Percentiles rank a stretch among this genome's conserved stretches.
phyloP scores from a whole-genome alignment of 2,888 invertebrate genomes.

The Thumatha senex region DNA sequence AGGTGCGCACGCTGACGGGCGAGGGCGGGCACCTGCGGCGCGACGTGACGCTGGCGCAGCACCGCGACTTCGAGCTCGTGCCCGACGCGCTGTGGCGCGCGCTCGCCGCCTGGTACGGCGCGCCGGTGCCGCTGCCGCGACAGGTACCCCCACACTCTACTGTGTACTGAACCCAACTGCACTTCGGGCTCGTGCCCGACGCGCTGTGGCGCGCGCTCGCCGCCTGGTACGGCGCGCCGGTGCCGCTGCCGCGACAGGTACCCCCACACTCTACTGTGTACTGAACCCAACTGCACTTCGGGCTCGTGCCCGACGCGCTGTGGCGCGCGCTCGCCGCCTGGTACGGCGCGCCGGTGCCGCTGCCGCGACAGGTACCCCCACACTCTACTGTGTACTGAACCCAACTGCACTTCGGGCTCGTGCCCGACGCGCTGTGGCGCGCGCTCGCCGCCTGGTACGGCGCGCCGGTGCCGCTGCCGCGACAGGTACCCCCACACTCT shows the following conservation, averaged over 20 bases:
- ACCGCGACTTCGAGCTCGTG: slow-evolving; percentile 92
- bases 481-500: slow-evolving; percentile 49
- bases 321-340: slow-evolving; percentile 94
- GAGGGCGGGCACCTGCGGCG: slow-evolving; percentile 93
- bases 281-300: too few relatives aligned
- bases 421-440: slow-evolving; percentile 94
- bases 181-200: slow-evolving; percentile 94
- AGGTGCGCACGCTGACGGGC: slow-evolving; percentile 90
- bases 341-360: slow-evolving; percentile 91
- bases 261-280: not conserved
- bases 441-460: slow-evolving; percentile 94
- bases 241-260: slow-evolving; percentile 87
- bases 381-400: too few relatives aligned
- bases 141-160: slow-evolving; percentile 15
- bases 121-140: slow-evolving; percentile 89
- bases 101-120: slow-evolving; percentile 92
- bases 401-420: slow-evolving; percentile 94
- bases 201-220: slow-evolving; percentile 94
- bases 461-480: slow-evolving; percentile 89
- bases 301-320: slow-evolving; percentile 92
- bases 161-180: too few relatives aligned
- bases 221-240: slow-evolving; percentile 92
- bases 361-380: slow-evolving; percentile 82
- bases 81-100: slow-evolving; percentile 95
- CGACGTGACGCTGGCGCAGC: slow-evolving; percentile 88